Evolutionary conservation across 2,888 invertebrate species (phyloP).

Genomic region (Idaea biselata): DNA sequence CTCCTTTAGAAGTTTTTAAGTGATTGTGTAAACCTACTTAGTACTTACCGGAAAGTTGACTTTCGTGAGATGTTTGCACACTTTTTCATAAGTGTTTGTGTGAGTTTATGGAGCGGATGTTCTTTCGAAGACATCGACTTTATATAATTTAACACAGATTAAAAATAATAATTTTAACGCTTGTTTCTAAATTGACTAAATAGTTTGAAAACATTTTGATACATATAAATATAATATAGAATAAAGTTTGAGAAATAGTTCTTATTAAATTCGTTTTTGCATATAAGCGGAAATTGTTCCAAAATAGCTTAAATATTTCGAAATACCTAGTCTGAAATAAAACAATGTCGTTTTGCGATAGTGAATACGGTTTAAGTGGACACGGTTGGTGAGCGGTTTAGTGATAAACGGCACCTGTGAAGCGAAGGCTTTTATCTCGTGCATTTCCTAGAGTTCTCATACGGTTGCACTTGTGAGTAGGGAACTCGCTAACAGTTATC

Average conservation of each 20-base stretch:
- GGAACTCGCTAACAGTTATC: too few species aligned
- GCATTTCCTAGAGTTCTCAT: slow-evolving; percentile 27
- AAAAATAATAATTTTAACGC: too few species aligned
- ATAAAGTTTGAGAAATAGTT: too few species aligned
- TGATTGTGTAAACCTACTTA: slow-evolving; percentile 3
- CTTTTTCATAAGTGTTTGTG: slow-evolving; percentile 6
- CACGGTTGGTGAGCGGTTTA: slow-evolving; percentile 30
- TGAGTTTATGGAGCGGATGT: neutral
- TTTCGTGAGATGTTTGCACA: neutral
- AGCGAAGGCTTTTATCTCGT: slow-evolving; percentile 46
- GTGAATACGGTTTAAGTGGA: slow-evolving; percentile 34
- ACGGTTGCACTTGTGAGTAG: too few species aligned
- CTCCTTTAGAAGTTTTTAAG: slow-evolving; percentile 9
- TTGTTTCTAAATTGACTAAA: too few species aligned
- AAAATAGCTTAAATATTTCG: slow-evolving; percentile 9
- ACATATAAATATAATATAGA: too few species aligned
- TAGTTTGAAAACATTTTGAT: too few species aligned
- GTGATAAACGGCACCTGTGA: slow-evolving; percentile 50
- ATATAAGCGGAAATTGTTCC: slow-evolving; percentile 2
- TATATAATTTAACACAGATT: too few species aligned
- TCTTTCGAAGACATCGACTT: neutral
- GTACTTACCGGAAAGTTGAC: neutral
- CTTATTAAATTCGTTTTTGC: neutral
- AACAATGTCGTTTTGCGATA: slow-evolving; percentile 15
- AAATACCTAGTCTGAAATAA: slow-evolving; percentile 23